A percentile compares a stretch with the other conserved stretches of the same genome.
phyloP scores from a whole-genome alignment of 2,113 vertebrate species.

The Chlorodrepanis virens region DNA sequence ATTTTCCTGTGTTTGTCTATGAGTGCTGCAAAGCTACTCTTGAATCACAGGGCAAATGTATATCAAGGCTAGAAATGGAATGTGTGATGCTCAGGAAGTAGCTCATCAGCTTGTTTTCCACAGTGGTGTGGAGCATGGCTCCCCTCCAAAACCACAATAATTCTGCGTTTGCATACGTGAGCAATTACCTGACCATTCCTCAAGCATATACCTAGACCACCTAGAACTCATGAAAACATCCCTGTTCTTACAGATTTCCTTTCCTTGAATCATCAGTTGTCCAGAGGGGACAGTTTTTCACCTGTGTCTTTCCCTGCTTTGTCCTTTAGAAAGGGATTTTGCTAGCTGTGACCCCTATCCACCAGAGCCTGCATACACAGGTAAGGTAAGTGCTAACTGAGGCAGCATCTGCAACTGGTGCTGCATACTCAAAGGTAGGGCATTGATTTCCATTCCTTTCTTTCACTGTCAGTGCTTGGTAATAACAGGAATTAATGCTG shows the following conservation, averaged over 20 bases:
- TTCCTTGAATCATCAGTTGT: background rate
- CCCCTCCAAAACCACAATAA: background rate
- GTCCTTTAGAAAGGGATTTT: background rate
- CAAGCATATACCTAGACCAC: background rate
- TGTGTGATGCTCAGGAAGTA: background rate
- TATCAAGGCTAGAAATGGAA: background rate
- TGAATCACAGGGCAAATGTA: fast-evolving
- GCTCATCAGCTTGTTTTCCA: background rate
- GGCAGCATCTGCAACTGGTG: background rate
- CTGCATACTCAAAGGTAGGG: background rate
- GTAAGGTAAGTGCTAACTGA: background rate
- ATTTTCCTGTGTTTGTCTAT: background rate
- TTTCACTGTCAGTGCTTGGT: background rate
- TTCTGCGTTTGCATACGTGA: background rate
- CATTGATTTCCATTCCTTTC: background rate
- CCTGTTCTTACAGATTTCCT: background rate
- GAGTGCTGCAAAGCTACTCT: background rate
- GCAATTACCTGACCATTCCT: background rate
- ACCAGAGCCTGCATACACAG: background rate
- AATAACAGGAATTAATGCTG: slow-evolving; percentile 10
- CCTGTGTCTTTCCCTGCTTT: background rate
- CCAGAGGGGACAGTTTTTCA: background rate
- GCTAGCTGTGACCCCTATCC: background rate
- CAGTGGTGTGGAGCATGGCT: background rate
- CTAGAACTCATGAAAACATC: background rate